Evolutionary conservation across 1,140 invertebrate species (phyloP), one percentile per base, ranked within the genome.

Genomic region (Akabosia matsudoensis): DNA sequence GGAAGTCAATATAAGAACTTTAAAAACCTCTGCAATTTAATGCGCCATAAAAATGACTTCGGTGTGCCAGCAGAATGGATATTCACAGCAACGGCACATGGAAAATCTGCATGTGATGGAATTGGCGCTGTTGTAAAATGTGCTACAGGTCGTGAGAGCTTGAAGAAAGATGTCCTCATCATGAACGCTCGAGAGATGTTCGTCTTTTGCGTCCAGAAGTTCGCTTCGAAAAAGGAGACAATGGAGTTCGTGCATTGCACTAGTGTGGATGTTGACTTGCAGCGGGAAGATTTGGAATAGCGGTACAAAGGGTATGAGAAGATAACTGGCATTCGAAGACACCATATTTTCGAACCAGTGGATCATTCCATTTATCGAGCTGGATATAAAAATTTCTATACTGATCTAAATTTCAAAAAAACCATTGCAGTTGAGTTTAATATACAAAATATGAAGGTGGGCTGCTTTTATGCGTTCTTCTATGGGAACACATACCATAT

Each of bases 1-100:
- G 81, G 76, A n/a, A 74, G 76, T 13, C 82, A 84, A 51, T 85
- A 85, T 73, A 84, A 84, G 75, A 84, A 84, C 54, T 75, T 70
- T 26, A 82, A 81, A 28, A 84, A 83, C 78, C 83, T 84, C 71
- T 67, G 80, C 7, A 85, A 84, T 74, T 77, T 85, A 28, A 78
- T 79, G 28, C 33, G 82, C 64, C 82, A 84, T 70, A 22, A 82
- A 67, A 33, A 76, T 71, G 82, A 85, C 76, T 85, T 83, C 79
- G 70, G 52, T n/a, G 51, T 83, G 0, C 73, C 83, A 24, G 82
- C 83, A 30, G 80, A 84, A 74, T 84, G 83, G 81, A 64, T 80
- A 71, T 84, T 84, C 75, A 84, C 79, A 73, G 83, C 82, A 16
- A 83, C 83, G 28, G 33, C 80, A 22, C 84, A 84, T 78, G 84